phyloP scores from a whole-genome alignment of 2,113 vertebrate species.

The Cichladusa arquata region DNA sequence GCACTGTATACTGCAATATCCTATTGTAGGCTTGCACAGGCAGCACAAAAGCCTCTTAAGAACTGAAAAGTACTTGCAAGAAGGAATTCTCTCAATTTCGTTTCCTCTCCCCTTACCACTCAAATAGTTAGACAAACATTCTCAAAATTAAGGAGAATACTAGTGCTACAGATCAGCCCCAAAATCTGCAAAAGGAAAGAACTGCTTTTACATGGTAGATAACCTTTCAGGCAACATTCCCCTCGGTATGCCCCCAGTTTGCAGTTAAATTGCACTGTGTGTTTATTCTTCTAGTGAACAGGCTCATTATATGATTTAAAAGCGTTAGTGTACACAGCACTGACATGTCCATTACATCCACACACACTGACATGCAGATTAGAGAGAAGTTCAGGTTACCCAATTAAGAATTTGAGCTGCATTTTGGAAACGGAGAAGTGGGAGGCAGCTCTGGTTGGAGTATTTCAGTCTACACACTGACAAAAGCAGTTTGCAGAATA shows the following conservation, averaged over 20 bases:
- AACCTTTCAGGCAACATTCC: not conserved
- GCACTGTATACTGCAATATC: not conserved
- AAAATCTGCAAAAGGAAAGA: not conserved
- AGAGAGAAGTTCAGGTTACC: slow-evolving; percentile 25
- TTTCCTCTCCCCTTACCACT: not conserved
- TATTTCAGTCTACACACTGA: not conserved
- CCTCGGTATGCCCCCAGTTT: not conserved
- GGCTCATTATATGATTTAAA: slow-evolving; percentile 18
- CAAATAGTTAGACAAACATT: not conserved
- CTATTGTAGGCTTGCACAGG: not conserved
- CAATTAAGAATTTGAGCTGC: slow-evolving; percentile 3
- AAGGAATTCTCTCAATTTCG: not conserved
- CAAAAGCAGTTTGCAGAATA: not conserved
- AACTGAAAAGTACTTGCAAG: not conserved
- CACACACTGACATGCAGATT: not conserved
- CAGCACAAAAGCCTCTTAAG: slow-evolving; percentile 9
- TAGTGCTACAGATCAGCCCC: not conserved
- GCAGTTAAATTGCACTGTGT: not conserved
- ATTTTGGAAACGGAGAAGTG: not conserved
- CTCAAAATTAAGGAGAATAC: not conserved
- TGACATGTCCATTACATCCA: slow-evolving; percentile 12
- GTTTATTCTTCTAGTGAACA: slow-evolving; percentile 36
- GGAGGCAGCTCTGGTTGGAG: not conserved
- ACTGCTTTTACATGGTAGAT: not conserved
- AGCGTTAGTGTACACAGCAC: not conserved